Evolutionary conservation across 2,888 invertebrate genomes (phyloP).

Genomic region (Parapristionchus giblindavisi): DNA sequence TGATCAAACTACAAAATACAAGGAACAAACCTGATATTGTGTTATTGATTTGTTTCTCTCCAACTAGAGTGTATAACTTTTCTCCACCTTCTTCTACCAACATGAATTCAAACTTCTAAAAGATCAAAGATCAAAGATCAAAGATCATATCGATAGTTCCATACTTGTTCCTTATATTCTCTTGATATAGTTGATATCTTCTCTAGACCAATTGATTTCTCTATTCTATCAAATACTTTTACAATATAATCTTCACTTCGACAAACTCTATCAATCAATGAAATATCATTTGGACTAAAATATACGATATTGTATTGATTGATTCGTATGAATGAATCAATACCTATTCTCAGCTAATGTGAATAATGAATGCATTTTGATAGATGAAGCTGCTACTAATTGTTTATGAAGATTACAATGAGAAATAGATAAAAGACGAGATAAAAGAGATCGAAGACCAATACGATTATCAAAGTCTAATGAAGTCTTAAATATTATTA

Average conservation of each 20-base stretch:
- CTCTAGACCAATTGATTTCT: constrained; percentile 23
- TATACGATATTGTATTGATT: background rate
- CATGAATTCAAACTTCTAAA: constrained; percentile 48
- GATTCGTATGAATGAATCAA: background rate
- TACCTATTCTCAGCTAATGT: constrained; percentile 6
- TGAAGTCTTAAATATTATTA: constrained; percentile 16
- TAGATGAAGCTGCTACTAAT: constrained; percentile 7
- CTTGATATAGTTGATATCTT: constrained; percentile 13
- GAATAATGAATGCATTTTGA: constrained; percentile 35
- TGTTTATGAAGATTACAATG: constrained; percentile 36
- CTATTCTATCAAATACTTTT: constrained; percentile 16
- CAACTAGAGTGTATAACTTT: constrained; percentile 30
- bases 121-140: background rate
- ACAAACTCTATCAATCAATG: background rate
- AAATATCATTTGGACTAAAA: background rate
- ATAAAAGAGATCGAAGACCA: constrained; percentile 24
- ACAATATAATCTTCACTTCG: constrained; percentile 11
- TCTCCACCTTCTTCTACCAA: constrained; percentile 43
- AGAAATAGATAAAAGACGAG: constrained; percentile 29
- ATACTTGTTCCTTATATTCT: constrained; percentile 33
- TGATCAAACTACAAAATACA: background rate
- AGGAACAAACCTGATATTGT: constrained; percentile 24
- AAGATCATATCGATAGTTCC: background rate
- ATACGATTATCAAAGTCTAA: constrained; percentile 34
- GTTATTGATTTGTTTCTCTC: constrained; percentile 11